These are phyloP conservation scores for Conus ventricosus DNA, from an alignment of 1,140 invertebrate species.

Conservation along the genomic window DNA sequence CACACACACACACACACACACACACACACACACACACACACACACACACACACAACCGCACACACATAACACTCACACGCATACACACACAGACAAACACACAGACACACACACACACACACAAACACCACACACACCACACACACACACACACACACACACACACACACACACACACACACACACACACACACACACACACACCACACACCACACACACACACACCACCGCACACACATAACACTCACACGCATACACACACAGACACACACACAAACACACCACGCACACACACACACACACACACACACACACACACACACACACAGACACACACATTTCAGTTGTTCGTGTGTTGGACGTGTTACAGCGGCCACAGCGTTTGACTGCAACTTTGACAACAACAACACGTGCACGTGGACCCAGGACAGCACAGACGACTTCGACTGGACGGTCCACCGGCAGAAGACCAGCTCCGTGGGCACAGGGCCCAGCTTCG, in stretches of 20 bases:
- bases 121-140: too few relatives aligned
- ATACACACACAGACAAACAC: too few relatives aligned
- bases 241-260: neutral
- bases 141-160: too few relatives aligned
- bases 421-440: slow-evolving; percentile 56
- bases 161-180: too few relatives aligned
- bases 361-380: slow-evolving; percentile 52
- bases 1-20: too few relatives aligned
- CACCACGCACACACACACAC: neutral
- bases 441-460: slow-evolving; percentile 71
- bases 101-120: too few relatives aligned
- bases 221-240: too few relatives aligned
- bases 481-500: slow-evolving; percentile 60
- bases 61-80: too few relatives aligned
- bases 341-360: neutral
- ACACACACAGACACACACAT: neutral
- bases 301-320: neutral
- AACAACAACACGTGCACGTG: slow-evolving; percentile 58
- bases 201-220: too few relatives aligned
- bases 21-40: too few relatives aligned
- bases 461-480: slow-evolving; percentile 60
- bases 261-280: neutral
- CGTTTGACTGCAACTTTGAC: slow-evolving; percentile 65
- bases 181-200: too few relatives aligned
- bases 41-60: too few relatives aligned